Evolutionary conservation across 2,888 invertebrate genomes (phyloP).

Genomic region (Anodontia alba): DNA sequence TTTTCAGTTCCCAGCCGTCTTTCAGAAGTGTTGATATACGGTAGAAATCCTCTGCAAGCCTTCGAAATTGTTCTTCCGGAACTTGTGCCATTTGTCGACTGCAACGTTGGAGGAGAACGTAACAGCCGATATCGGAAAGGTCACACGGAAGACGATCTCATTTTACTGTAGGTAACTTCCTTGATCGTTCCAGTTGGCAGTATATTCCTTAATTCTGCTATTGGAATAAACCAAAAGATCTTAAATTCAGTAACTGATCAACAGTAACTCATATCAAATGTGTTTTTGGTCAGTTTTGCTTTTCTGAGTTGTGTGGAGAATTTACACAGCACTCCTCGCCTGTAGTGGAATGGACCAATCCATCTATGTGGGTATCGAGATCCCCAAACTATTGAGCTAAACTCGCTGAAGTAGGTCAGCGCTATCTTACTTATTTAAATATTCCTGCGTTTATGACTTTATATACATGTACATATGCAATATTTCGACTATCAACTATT

Average conservation of each 20-base stretch:
- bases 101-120: not conserved
- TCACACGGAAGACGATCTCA: not conserved
- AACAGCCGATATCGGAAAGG: slow-evolving; percentile 2
- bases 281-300: no score
- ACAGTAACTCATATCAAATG: no score
- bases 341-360: slow-evolving; percentile 47
- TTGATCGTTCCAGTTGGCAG: not conserved
- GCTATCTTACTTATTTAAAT: slow-evolving; percentile 74
- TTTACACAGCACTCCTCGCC: not conserved
- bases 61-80: slow-evolving; percentile 85
- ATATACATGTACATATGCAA: slow-evolving; percentile 6
- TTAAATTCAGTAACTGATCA: no score
- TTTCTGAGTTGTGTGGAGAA: no score
- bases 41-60: slow-evolving; percentile 82
- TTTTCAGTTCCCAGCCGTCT: slow-evolving; percentile 65
- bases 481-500: no score
- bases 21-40: slow-evolving; percentile 75
- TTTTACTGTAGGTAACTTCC: not conserved
- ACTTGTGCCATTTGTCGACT: slow-evolving; percentile 56
- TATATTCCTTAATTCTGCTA: no score
- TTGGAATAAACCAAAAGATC: no score
- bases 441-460: slow-evolving; percentile 55
- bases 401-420: slow-evolving; percentile 80
- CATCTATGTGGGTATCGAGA: slow-evolving; percentile 75
- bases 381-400: slow-evolving; percentile 81